phyloP scores from a whole-genome alignment of 2,888 invertebrate species.

The Pammene aurita region DNA sequence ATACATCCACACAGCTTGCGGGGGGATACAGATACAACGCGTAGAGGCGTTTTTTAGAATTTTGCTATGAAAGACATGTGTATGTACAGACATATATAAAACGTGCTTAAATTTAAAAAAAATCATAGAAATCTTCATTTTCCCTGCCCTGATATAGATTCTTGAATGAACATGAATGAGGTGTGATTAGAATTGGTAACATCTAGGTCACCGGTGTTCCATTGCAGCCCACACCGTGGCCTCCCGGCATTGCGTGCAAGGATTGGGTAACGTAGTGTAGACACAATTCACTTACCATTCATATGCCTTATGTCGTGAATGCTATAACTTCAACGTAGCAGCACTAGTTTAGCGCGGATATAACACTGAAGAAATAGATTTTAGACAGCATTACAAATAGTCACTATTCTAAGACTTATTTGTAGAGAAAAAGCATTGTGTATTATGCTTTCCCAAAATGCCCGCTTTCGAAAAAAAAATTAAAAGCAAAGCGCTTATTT shows the following conservation, averaged over 20 bases:
- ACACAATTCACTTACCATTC: background rate
- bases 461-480: background rate
- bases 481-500: too few relatives aligned
- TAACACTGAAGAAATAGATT: background rate
- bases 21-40: too few relatives aligned
- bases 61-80: too few relatives aligned
- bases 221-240: slow-evolving; percentile 32
- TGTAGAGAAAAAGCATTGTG: background rate
- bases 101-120: too few relatives aligned
- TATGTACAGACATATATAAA: too few relatives aligned
- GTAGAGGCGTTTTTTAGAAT: too few relatives aligned
- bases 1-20: too few relatives aligned
- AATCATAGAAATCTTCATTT: too few relatives aligned
- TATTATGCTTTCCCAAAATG: slow-evolving; percentile 9
- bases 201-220: slow-evolving; percentile 35
- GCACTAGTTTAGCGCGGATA: slow-evolving; percentile 7
- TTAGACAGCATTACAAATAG: too few relatives aligned
- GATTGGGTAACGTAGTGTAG: slow-evolving; percentile 6
- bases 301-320: background rate
- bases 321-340: background rate
- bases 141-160: too few relatives aligned
- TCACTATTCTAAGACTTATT: too few relatives aligned
- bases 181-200: slow-evolving; percentile 18
- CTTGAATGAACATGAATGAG: too few relatives aligned
- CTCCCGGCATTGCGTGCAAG: slow-evolving; percentile 39